Evolutionary conservation across 2,113 vertebrate species (phyloP).

Genomic region (Centropristis striata): DNA sequence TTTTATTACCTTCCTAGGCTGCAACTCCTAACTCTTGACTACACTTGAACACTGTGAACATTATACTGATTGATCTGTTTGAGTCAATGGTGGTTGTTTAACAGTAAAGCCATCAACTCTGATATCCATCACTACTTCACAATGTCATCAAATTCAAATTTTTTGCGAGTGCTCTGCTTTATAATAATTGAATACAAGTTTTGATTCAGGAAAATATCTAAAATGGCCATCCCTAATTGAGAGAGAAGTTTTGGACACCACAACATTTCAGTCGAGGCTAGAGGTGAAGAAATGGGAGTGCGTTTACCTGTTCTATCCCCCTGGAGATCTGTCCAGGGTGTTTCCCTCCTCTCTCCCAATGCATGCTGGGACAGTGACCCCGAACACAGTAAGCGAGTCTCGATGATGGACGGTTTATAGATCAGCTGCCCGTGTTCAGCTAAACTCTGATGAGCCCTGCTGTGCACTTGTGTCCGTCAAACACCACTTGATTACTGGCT

Average conservation of each 20-base stretch:
- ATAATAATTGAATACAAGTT: too few relatives aligned
- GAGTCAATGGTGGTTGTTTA: too few relatives aligned
- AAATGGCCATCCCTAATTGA: too few relatives aligned
- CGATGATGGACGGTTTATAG: slow-evolving; percentile 59
- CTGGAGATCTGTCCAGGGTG: not conserved
- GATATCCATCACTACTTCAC: too few relatives aligned
- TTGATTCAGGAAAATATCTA: too few relatives aligned
- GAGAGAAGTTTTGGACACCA: not conserved
- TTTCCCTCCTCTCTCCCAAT: slow-evolving; percentile 22
- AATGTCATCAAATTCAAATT: too few relatives aligned
- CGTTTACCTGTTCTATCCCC: slow-evolving; percentile 10
- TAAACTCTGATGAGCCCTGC: slow-evolving; percentile 68
- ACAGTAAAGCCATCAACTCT: too few relatives aligned
- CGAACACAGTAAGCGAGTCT: slow-evolving; percentile 36
- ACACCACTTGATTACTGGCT: slow-evolving; percentile 79
- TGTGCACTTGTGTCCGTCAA: slow-evolving; percentile 72
- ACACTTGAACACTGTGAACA: too few relatives aligned
- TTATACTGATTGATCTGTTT: too few relatives aligned
- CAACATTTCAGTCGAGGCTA: not conserved
- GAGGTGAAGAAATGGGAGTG: not conserved
- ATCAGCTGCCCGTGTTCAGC: slow-evolving; percentile 33
- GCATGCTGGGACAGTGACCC: slow-evolving; percentile 58
- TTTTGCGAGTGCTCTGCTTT: too few relatives aligned
- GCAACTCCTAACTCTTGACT: too few relatives aligned
- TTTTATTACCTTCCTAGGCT: too few relatives aligned